Evolutionary conservation across 1,140 invertebrate species (phyloP), one percentile per base, ranked within the genome.

Genomic region (Drosophila mojavensis): DNA sequence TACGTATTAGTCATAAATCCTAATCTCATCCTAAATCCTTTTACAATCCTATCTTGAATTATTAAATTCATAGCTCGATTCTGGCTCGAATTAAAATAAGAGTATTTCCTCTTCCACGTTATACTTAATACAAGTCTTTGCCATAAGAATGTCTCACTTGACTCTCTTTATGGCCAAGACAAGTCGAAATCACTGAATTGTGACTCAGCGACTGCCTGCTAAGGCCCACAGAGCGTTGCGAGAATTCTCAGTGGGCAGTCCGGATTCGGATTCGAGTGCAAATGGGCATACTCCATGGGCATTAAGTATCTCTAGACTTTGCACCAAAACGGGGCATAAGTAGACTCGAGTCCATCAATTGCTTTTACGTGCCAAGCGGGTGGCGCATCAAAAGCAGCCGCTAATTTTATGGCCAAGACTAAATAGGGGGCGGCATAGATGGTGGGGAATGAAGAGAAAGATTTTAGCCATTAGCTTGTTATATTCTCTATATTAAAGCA

Each of bases 281-380:
- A 39, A 39, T 39, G 28, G 26, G 45, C 30, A 28, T 28, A 10
- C 56, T 48, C 51, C 17, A 13, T 26, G 28, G 5, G 28, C 11
- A 13, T 41, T 1, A 45, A 72, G 69, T 48, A 50, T 53, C 55
- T 33, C 36, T 39, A 5, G 33, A 36, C 28, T 17, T 39, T 58
- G 53, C 45, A 51, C 13, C 65, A 15, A 67, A 60, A 68, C 61
- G 51, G 62, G 48, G 48, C 69, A 51, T 43, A 72, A 66, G 47
- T 65, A 36, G 51, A 59, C 5, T 45, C 28, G 45, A 17, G 10
- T 39, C 36, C 5, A 65, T 62, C 41, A 66, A 72, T 72, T 59
- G 50, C 55, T 54, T 73, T 67, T 67, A 67, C 33, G 63, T 30
- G 54, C 62, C 55, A 66, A 53, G 55, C 55, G 70, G 48, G 63